Evolutionary conservation across 2,113 vertebrate species (phyloP).

Genomic region (Trichomycterus rosablanca): DNA sequence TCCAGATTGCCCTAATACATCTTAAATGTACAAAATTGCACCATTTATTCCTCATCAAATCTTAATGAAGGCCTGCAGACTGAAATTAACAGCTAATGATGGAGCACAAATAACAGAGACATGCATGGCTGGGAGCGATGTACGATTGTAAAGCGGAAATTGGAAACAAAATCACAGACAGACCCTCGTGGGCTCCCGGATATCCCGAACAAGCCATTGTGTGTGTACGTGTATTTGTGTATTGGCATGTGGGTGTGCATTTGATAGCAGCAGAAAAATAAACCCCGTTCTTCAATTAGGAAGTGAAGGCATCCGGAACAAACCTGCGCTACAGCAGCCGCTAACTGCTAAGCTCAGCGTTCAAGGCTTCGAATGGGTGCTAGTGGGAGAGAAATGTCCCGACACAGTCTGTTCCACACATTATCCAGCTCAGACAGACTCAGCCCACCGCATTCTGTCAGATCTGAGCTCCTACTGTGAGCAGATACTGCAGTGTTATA

Average conservation of each 20-base stretch:
- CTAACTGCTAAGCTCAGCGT: slow-evolving; percentile 26
- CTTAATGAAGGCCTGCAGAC: slow-evolving; percentile 30
- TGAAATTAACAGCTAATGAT: slow-evolving; percentile 39
- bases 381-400: slow-evolving; percentile 5
- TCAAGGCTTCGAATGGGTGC: slow-evolving; percentile 26
- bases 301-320: slow-evolving; percentile 32
- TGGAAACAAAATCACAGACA: background rate
- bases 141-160: background rate
- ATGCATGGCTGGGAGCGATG: slow-evolving; percentile 16
- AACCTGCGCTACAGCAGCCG: slow-evolving; percentile 16
- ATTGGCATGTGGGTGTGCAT: background rate
- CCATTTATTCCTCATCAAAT: slow-evolving; percentile 37
- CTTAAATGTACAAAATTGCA: slow-evolving; percentile 25
- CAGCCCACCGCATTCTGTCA: slow-evolving; percentile 13
- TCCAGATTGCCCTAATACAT: slow-evolving; percentile 10
- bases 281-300: slow-evolving; percentile 10
- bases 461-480: slow-evolving; percentile 1
- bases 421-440: slow-evolving; percentile 18
- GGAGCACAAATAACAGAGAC: slow-evolving; percentile 21
- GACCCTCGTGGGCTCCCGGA: background rate
- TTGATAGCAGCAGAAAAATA: slow-evolving; percentile 17
- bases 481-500: slow-evolving; percentile 15
- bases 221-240: background rate
- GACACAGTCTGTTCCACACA: slow-evolving; percentile 2
- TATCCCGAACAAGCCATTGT: too few relatives aligned